Evolutionary conservation across 2,797 vertebrate genomes (phyloP).

Genomic region (Artibeus jamaicensis): DNA sequence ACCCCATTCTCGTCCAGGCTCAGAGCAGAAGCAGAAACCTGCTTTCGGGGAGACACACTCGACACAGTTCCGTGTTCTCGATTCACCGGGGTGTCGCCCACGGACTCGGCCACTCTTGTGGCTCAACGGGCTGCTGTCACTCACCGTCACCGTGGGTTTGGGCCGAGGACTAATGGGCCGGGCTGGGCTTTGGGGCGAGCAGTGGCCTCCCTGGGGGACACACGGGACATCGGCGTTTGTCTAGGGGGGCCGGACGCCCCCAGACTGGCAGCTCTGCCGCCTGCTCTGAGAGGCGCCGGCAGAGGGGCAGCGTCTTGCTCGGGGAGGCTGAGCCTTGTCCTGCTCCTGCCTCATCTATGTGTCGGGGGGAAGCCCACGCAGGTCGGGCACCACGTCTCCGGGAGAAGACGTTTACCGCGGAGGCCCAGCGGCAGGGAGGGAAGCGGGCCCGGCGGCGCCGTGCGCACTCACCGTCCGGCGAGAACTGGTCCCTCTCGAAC

Average conservation of each 20-base stretch:
- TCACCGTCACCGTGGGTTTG: too few species aligned
- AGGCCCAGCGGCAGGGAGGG: rapidly evolving
- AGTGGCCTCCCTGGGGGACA: too few species aligned
- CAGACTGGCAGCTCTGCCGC: background rate
- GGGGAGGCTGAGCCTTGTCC: background rate
- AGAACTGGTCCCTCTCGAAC: constrained; percentile 99
- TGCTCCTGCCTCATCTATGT: background rate
- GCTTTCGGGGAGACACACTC: too few species aligned
- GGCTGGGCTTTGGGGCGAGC: too few species aligned
- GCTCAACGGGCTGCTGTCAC: too few species aligned
- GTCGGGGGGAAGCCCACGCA: rapidly evolving
- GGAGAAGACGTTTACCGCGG: rapidly evolving
- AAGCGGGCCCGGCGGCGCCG: rapidly evolving
- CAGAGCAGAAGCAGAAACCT: too few species aligned
- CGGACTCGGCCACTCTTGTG: too few species aligned
- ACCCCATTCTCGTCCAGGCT: too few species aligned
- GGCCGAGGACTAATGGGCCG: too few species aligned
- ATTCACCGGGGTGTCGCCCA: too few species aligned
- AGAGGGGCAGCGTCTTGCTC: too few species aligned
- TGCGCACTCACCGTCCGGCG: constrained; percentile 90
- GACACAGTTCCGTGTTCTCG: too few species aligned
- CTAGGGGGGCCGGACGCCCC: background rate
- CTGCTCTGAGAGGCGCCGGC: background rate
- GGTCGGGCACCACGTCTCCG: background rate
- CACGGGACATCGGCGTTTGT: background rate